Evolutionary conservation across 2,113 vertebrate genomes (phyloP).

Genomic region (Planiliza haematocheilus): DNA sequence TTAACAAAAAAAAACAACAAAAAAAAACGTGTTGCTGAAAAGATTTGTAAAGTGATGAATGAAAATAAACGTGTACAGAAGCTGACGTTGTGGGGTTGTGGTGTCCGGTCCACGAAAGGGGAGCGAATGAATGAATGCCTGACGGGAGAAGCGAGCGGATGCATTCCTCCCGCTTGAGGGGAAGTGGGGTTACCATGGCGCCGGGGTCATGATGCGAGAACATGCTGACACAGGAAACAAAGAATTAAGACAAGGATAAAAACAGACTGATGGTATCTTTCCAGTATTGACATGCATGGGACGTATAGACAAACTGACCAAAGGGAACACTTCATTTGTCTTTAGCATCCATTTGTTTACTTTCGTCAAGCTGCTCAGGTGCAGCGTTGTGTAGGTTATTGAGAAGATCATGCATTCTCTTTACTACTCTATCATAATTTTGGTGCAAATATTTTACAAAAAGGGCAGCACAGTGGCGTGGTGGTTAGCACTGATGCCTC

Average conservation of each 20-base stretch:
- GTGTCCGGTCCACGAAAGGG: too few species aligned
- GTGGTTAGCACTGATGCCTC: too few species aligned
- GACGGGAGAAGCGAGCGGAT: conserved; percentile 34
- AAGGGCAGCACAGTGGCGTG: too few species aligned
- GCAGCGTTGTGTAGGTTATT: background rate
- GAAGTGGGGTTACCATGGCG: conserved; percentile 78
- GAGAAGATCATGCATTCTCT: too few species aligned
- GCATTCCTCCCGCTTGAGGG: conserved; percentile 31
- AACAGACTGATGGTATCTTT: conserved; percentile 25
- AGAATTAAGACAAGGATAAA: conserved; percentile 41
- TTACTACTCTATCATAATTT: too few species aligned
- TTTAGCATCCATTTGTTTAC: background rate
- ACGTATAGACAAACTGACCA: background rate
- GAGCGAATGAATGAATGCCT: conserved; percentile 20
- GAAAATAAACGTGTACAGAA: conserved; percentile 78
- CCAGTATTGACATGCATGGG: background rate
- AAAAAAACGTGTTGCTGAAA: conserved; percentile 51
- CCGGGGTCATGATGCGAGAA: conserved; percentile 39
- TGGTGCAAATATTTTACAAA: too few species aligned
- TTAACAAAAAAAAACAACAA: conserved; percentile 65
- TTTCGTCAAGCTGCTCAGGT: background rate
- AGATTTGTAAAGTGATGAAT: conserved; percentile 66
- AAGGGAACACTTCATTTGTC: background rate
- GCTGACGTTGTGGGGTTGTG: conserved; percentile 35
- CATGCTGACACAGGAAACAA: conserved; percentile 47